Evolutionary conservation across 2,113 vertebrate genomes (phyloP).

Genomic region (Upupa epops): DNA sequence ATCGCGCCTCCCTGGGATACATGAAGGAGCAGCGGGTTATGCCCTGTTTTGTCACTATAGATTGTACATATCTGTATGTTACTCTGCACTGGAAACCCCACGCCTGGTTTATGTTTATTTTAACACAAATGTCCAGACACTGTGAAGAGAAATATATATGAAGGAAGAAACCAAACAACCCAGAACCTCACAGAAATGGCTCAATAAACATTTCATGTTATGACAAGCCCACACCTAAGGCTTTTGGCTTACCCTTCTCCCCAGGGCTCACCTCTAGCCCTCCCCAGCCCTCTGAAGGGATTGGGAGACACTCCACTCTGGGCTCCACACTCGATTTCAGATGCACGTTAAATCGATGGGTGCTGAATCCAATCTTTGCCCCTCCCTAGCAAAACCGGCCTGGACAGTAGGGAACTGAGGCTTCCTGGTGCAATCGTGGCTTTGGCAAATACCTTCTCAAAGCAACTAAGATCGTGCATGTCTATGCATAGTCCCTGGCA

Average conservation of each 20-base stretch:
- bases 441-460: background rate
- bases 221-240: fast-evolving
- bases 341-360: fast-evolving
- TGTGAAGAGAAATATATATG: background rate
- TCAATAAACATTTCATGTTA: background rate
- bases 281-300: background rate
- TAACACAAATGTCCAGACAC: background rate
- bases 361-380: background rate
- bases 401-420: background rate
- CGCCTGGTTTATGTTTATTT: fast-evolving
- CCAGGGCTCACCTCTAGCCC: fast-evolving
- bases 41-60: too few species aligned
- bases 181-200: fast-evolving
- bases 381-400: background rate
- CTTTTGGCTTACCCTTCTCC: background rate
- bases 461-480: background rate
- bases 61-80: background rate
- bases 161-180: background rate
- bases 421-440: background rate
- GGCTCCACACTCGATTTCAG: background rate
- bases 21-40: fast-evolving
- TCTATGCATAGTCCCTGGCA: background rate
- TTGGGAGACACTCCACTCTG: background rate
- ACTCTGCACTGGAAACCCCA: background rate
- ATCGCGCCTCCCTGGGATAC: fast-evolving